These are phyloP conservation scores for human (Homo sapiens) DNA, from an alignment of 2,113 vertebrate genomes.

Conservation along the genomic window GRCh38 chr3:121652001-121652500, in stretches of 20 bases:
- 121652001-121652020: background rate
- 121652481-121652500: background rate
- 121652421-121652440: background rate
- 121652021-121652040: background rate
- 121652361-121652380: background rate
- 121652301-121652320: background rate
- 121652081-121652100: background rate
- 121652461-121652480: background rate
- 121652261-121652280: background rate
- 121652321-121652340: background rate
- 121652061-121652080: conserved; percentile 13
- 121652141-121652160: background rate
- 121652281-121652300: background rate
- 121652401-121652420: background rate
- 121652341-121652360: background rate
- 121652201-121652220: background rate
- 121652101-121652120: background rate
- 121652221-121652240: background rate
- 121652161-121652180: background rate
- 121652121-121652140: conserved; percentile 25
- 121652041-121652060: background rate
- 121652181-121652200: background rate
- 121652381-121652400: background rate
- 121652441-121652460: background rate
- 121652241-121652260: background rate